phyloP scores from a whole-genome alignment of 1,140 invertebrate genomes.

The Liolophura sinensis region DNA sequence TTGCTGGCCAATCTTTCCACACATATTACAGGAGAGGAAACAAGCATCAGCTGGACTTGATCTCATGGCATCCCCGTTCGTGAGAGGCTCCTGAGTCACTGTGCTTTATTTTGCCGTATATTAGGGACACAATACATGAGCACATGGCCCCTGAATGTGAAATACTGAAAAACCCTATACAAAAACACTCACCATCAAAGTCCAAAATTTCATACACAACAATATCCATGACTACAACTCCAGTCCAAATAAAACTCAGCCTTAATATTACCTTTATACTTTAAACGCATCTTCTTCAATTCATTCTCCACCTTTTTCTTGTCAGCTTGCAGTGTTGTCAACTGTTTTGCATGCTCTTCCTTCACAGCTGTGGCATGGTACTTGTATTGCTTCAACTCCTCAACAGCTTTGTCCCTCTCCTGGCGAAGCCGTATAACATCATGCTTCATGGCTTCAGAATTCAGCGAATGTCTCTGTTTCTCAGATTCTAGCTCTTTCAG shows the following conservation, averaged over 20 bases:
- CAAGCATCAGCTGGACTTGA: no score
- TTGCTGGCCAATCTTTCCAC: no score
- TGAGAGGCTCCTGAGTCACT: no score
- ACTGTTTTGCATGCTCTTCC: constrained; percentile 36
- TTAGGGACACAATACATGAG: no score
- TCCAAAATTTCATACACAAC: no score
- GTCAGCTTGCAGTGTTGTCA: constrained; percentile 31
- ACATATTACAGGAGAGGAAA: no score
- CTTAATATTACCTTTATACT: constrained; percentile 39
- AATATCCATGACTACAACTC: no score
- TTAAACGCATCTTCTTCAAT: constrained; percentile 36
- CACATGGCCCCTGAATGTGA: no score
- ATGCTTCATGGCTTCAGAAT: constrained; percentile 29
- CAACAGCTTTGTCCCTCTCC: constrained; percentile 41
- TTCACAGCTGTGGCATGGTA: constrained; percentile 12
- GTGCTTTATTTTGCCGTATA: no score
- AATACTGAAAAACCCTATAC: no score
- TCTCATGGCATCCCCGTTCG: no score
- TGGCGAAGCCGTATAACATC: constrained; percentile 37
- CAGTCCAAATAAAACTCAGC: background rate
- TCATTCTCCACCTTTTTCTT: constrained; percentile 35
- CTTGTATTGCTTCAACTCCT: constrained; percentile 39
- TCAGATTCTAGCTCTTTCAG: constrained; percentile 44
- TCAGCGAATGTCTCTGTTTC: constrained; percentile 30
- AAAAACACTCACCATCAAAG: no score